Conservation (phyloP, 2,797 vertebrate genomes). For the Gastrophryne carolinensis region DNA sequence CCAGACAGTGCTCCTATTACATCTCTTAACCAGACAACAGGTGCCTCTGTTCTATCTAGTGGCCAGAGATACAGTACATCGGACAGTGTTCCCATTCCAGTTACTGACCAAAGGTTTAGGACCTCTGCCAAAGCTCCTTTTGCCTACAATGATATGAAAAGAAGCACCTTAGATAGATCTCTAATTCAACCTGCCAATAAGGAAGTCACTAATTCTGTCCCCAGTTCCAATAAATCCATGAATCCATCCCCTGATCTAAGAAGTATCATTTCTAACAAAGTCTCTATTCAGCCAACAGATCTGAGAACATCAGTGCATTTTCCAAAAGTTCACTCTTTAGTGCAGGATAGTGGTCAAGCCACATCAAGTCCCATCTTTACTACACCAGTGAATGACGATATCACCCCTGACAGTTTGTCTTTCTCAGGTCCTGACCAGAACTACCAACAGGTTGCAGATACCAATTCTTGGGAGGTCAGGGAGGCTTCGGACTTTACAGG, state of each 20-base stretch:
- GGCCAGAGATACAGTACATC: neutral
- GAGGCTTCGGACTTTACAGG: neutral
- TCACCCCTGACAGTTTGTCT: neutral
- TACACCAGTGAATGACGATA: neutral
- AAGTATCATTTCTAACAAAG: too few species aligned
- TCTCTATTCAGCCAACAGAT: too few species aligned
- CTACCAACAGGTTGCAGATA: neutral
- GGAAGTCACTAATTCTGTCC: too few species aligned
- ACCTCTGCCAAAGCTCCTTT: neutral
- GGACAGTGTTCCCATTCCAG: neutral
- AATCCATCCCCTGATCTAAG: too few species aligned
- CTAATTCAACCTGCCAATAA: too few species aligned
- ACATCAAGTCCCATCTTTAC: neutral
- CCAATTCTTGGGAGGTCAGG: neutral
- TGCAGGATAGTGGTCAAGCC: neutral
- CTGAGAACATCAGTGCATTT: too few species aligned
- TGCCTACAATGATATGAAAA: neutral
- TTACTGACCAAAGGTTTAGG: neutral
- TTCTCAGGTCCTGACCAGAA: neutral
- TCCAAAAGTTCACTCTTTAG: neutral
- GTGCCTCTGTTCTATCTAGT: neutral
- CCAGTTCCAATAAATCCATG: too few species aligned
- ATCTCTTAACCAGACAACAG: neutral
- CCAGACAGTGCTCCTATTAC: neutral
- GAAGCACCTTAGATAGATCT: too few species aligned